Percentiles rank a stretch among this genome's conserved stretches.
Conservation (phyloP, 1,140 invertebrate genomes). For the Drosophila saltans region DNA sequence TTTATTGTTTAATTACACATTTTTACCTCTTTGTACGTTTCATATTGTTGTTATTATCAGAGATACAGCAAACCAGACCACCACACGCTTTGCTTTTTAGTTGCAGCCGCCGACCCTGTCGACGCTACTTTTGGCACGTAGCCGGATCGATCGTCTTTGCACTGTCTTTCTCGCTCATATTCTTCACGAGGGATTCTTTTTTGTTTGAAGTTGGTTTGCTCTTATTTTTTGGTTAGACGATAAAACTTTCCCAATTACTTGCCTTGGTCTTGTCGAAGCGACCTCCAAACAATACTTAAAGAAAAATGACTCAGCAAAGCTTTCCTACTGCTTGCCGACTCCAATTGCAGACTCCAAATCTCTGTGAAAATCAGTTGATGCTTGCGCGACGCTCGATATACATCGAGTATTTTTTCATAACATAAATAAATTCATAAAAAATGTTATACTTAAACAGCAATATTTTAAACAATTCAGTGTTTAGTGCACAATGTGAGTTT, state of each 20-base stretch:
- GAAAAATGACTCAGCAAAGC: constrained; percentile 46
- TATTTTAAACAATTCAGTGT: too few species aligned
- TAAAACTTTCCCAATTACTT: constrained; percentile 23
- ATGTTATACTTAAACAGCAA: too few species aligned
- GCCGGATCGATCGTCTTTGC: constrained; percentile 26
- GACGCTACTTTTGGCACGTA: constrained; percentile 70
- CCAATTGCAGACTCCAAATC: neutral
- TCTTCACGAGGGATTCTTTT: constrained; percentile 14
- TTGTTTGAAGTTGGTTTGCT: constrained; percentile 40
- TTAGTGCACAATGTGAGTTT: neutral
- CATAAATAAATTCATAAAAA: too few species aligned
- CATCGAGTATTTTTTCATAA: constrained; percentile 3
- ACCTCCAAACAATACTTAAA: constrained; percentile 27
- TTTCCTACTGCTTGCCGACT: constrained; percentile 40
- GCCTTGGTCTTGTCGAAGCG: neutral
- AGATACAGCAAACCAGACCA: constrained; percentile 2
- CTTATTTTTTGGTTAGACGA: constrained; percentile 18
- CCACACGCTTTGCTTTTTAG: constrained; percentile 27
- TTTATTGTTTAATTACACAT: constrained; percentile 66
- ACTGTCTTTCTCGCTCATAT: constrained; percentile 30
- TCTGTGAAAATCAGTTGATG: constrained; percentile 49
- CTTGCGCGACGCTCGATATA: constrained; percentile 27
- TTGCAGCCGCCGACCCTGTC: constrained; percentile 33
- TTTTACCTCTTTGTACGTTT: constrained; percentile 21
- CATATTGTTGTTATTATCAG: constrained; percentile 45